phyloP scores from a whole-genome alignment of 1,140 invertebrate species.

The Daktulosphaira vitifoliae region DNA sequence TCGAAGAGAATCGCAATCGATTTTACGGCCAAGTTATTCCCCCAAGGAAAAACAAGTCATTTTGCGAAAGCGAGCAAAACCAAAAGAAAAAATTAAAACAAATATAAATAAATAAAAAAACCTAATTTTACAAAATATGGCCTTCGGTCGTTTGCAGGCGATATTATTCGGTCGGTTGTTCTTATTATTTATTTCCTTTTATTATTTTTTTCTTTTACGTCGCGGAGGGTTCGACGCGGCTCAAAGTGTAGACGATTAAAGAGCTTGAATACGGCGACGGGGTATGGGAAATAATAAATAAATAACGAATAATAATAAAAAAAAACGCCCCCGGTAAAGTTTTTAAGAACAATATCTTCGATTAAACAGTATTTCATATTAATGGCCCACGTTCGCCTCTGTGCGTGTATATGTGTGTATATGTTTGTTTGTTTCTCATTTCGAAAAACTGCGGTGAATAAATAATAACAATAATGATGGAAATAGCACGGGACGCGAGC shows the following conservation, averaged over 20 bases:
- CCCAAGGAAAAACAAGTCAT: slow-evolving; percentile 32
- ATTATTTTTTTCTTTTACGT: slow-evolving; percentile 16
- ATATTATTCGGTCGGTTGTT: slow-evolving; percentile 34
- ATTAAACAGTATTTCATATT: slow-evolving; percentile 34
- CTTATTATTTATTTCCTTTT: slow-evolving; percentile 34
- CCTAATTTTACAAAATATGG: slow-evolving; percentile 33
- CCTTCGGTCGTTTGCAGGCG: slow-evolving; percentile 32
- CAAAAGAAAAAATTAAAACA: slow-evolving; percentile 1
- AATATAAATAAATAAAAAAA: slow-evolving; percentile 29
- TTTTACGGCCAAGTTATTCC: slow-evolving; percentile 5
- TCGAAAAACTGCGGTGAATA: slow-evolving; percentile 32
- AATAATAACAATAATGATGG: slow-evolving; percentile 34
- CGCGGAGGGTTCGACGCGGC: slow-evolving; percentile 28
- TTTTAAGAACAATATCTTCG: slow-evolving; percentile 34
- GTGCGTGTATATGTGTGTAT: not conserved
- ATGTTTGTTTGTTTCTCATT: slow-evolving; percentile 31
- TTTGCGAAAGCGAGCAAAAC: slow-evolving; percentile 7
- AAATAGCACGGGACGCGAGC: slow-evolving; percentile 7
- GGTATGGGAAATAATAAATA: slow-evolving; percentile 26
- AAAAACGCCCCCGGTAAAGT: slow-evolving; percentile 33
- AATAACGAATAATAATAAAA: slow-evolving; percentile 32
- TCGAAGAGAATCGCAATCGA: slow-evolving; percentile 14
- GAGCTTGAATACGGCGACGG: not conserved
- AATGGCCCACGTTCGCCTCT: slow-evolving; percentile 27
- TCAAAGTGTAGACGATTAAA: slow-evolving; percentile 34